Conservation (phyloP, 2,113 vertebrate genomes). For the Stigmatopora argus region DNA sequence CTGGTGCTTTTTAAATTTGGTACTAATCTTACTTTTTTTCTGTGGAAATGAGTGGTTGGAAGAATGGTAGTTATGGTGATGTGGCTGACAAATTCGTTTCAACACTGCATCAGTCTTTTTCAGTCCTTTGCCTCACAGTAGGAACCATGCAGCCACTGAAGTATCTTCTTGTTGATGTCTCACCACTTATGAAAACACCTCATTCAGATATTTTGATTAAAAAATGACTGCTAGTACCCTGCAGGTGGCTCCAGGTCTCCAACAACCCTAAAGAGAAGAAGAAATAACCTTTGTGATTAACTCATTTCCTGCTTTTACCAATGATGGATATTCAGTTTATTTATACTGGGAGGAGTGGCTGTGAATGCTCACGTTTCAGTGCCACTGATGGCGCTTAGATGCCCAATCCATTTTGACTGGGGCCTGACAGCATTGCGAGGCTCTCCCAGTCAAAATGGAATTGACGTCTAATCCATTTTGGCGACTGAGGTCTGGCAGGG, state of each 20-base stretch:
- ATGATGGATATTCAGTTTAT: no score
- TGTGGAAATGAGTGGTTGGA: not conserved
- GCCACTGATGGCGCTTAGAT: no score
- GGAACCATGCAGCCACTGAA: constrained; percentile 17
- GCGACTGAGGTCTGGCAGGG: no score
- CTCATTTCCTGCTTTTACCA: no score
- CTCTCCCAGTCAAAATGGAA: no score
- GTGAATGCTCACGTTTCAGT: no score
- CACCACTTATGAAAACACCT: constrained; percentile 34
- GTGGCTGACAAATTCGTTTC: constrained; percentile 12
- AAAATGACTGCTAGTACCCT: constrained; percentile 8
- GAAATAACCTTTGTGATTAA: no score
- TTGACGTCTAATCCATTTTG: no score
- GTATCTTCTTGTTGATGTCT: constrained; percentile 27
- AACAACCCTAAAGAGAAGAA: not conserved
- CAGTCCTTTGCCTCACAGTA: constrained; percentile 35
- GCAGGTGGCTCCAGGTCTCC: not conserved
- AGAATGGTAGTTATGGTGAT: constrained; percentile 18
- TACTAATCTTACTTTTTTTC: not conserved
- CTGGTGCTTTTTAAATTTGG: constrained; percentile 2
- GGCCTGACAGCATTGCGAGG: no score
- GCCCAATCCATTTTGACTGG: no score
- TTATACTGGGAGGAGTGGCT: no score
- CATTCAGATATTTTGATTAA: constrained; percentile 18
- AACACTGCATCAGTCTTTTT: constrained; percentile 24